These are phyloP conservation scores for Drosophila leontia DNA, from an alignment of 1,140 invertebrate species.

Conservation along the genomic window DNA sequence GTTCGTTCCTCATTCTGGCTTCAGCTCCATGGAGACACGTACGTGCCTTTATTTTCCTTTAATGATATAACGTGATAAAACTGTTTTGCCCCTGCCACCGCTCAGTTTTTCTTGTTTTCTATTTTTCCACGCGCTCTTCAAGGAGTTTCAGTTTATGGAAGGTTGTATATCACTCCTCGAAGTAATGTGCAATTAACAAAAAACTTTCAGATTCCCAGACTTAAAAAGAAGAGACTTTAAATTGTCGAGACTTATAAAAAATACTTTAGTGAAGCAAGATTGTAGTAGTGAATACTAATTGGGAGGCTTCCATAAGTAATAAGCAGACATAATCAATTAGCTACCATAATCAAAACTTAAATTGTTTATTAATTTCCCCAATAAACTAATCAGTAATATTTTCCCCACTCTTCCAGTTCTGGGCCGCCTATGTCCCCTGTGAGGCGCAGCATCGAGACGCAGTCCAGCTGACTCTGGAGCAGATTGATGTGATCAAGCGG, in stretches of 20 bases:
- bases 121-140: slow-evolving; percentile 6
- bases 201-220: slow-evolving; percentile 24
- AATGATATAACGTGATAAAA: slow-evolving; percentile 75
- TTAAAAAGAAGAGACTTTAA: slow-evolving; percentile 12
- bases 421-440: slow-evolving; percentile 95
- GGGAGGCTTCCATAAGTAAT: not conserved
- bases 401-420: slow-evolving; percentile 88
- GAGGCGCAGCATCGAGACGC: slow-evolving; percentile 92
- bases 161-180: slow-evolving; percentile 30
- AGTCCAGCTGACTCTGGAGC: slow-evolving; percentile 92
- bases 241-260: slow-evolving; percentile 1
- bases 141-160: slow-evolving; percentile 20
- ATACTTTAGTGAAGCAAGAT: not conserved
- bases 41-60: slow-evolving; percentile 73
- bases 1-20: slow-evolving; percentile 32
- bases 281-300: not conserved
- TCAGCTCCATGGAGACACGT: slow-evolving; percentile 62
- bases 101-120: slow-evolving; percentile 9
- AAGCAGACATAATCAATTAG: not conserved
- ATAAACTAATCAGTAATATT: not conserved
- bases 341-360: not conserved
- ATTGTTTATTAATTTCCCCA: not conserved
- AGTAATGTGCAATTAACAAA: slow-evolving; percentile 51
- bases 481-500: slow-evolving; percentile 92
- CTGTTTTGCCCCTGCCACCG: slow-evolving; percentile 15